Conservation (phyloP, 2,113 vertebrate species). For the Cynopterus brachyotis region DNA sequence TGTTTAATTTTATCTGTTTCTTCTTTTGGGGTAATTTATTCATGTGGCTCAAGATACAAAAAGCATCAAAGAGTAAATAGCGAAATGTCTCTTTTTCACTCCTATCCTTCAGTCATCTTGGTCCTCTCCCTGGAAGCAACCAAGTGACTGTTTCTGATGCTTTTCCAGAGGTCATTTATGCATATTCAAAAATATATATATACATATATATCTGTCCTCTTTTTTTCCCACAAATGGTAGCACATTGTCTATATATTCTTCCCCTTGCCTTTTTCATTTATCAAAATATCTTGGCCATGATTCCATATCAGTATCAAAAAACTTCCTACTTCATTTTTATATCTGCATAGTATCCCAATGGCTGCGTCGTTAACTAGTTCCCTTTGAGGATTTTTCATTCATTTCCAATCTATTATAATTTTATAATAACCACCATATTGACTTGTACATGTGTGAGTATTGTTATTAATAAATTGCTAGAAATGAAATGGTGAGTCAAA, state of each 20-base stretch:
- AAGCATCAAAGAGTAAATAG: background rate
- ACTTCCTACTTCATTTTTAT: background rate
- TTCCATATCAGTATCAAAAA: background rate
- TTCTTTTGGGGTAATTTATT: background rate
- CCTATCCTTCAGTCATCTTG: background rate
- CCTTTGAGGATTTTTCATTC: background rate
- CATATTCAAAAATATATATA: background rate
- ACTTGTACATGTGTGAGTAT: background rate
- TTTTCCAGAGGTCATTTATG: background rate
- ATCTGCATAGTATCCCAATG: background rate
- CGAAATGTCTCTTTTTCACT: background rate
- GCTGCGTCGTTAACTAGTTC: background rate
- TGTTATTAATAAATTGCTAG: background rate
- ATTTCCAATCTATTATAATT: background rate
- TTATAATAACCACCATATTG: background rate
- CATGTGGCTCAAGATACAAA: background rate
- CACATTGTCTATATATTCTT: background rate
- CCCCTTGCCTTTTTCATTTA: background rate
- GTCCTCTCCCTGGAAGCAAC: background rate
- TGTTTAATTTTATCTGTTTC: conserved; percentile 4
- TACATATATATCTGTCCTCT: background rate
- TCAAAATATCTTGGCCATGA: background rate
- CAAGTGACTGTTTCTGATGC: background rate
- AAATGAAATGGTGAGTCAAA: background rate
- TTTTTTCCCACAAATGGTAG: background rate